These are phyloP conservation scores for Bubo bubo DNA, from an alignment of 2,113 vertebrate genomes.

Conservation along the genomic window DNA sequence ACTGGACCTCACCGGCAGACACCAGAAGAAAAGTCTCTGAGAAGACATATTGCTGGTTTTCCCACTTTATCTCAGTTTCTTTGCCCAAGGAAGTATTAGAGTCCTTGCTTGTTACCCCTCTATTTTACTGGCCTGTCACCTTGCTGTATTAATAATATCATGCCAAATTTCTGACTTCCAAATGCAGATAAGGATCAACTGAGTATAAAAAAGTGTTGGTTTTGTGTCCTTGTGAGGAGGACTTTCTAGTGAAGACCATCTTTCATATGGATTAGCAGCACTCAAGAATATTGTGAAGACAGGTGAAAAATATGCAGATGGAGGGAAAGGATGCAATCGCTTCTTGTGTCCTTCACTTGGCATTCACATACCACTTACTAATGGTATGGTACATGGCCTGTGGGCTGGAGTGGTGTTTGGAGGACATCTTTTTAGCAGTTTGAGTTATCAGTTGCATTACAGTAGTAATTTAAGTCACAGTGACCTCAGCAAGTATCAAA, in stretches of 20 bases:
- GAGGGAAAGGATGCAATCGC: not conserved
- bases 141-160: not conserved
- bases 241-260: not conserved
- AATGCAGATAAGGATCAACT: not conserved
- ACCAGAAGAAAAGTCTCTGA: not conserved
- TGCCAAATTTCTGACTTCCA: not conserved
- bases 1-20: not conserved
- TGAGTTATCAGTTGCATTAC: not conserved
- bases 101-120: not conserved
- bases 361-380: not conserved
- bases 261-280: not conserved
- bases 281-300: not conserved
- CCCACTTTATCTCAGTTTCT: not conserved
- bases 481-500: not conserved
- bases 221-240: not conserved
- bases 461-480: not conserved
- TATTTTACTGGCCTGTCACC: not conserved
- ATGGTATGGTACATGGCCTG: rapidly evolving
- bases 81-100: not conserved
- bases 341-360: not conserved
- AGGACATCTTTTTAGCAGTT: not conserved
- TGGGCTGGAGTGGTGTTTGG: not conserved
- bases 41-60: not conserved
- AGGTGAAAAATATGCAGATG: not conserved
- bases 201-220: not conserved